Percentiles rank a stretch among this genome's conserved stretches.
Evolutionary conservation across 2,888 invertebrate species (phyloP).

Genomic region (Synanthedon myopaeformis): DNA sequence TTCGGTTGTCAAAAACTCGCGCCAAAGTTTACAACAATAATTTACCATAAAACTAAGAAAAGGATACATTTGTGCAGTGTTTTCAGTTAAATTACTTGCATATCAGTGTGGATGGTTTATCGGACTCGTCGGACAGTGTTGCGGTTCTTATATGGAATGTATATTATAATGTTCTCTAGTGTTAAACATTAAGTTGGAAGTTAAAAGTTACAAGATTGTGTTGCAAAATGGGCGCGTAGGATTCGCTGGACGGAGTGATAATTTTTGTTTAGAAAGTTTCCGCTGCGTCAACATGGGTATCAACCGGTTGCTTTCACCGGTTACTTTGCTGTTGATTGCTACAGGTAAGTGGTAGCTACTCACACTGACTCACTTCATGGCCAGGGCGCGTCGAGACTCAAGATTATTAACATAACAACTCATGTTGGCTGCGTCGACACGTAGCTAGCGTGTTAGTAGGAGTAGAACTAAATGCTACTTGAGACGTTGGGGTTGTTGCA

Average conservation of each 20-base stretch:
- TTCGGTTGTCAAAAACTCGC: slow-evolving; percentile 30
- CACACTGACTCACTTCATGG: slow-evolving; percentile 37
- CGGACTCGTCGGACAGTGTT: not conserved
- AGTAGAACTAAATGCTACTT: not conserved
- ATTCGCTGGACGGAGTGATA: slow-evolving; percentile 32
- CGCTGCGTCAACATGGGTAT: slow-evolving; percentile 46
- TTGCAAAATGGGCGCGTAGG: slow-evolving; percentile 52
- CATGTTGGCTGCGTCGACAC: not conserved
- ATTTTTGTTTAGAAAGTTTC: slow-evolving; percentile 47
- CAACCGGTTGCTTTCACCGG: slow-evolving; percentile 58
- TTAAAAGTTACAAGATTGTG: slow-evolving; percentile 27
- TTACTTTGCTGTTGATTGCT: slow-evolving; percentile 59
- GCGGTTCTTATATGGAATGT: not conserved
- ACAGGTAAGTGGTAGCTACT: slow-evolving; percentile 50
- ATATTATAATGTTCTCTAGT: not conserved
- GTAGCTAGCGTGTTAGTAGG: not conserved
- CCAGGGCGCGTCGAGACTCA: slow-evolving; percentile 8
- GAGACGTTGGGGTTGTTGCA: not conserved
- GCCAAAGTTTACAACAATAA: slow-evolving; percentile 23
- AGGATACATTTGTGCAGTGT: not conserved
- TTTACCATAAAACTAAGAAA: not conserved
- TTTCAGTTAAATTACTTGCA: not conserved
- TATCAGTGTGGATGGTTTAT: not conserved
- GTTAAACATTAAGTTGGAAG: slow-evolving; percentile 38
- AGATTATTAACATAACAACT: not conserved